Base-by-base conservation (phyloP, 2,888 invertebrate genomes). In the Syrphus vitripennis region DNA sequence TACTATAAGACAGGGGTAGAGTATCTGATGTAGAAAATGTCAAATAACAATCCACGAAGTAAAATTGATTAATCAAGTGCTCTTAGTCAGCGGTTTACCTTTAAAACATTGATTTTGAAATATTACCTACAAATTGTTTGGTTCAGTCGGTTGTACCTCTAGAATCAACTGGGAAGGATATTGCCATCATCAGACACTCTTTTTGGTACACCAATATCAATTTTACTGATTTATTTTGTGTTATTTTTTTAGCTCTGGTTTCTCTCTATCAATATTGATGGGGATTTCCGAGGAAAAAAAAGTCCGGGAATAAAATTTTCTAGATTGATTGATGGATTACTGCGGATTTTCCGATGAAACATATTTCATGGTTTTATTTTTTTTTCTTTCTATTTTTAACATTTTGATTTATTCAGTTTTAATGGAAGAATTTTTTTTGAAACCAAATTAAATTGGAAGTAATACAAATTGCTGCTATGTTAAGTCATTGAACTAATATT, bases 41-140 rank as follows among this genome's bases (percentile, higher is more conserved):
- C 82, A 86, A 72, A 48, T 63, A 42, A 67, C 48, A 75, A 67
- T 42, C 50, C 45, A 24, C 61, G 69, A 21, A 61, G 14, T 71
- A 65, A 81, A 81, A 86, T 82, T 86, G 86, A 86, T 86, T 86
- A 86, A 86, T 86, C 86, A 86, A 82, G 77, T 86, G 82, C 77
- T 86, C 84, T 86, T 86, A 86, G 86, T 86, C 86, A 86, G 86
- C 82, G 82, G 86, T 86, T 86, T 86, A 86, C 86, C 86, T 86
- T 86, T 77, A 82, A 86, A 70, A 74, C 86, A 78, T 63, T 70
- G 86, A 86, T 86, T 86, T 78, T 86, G 69, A 86, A 82, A 82
- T 74, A 82, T 82, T 82, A 70, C 59, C 59, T 37, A 16, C 3
- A 34, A 65, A 82, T 82, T 86, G 77, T 70, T 82, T 70, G 34